phyloP scores from a whole-genome alignment of 2,888 invertebrate genomes.

The Drosophila neonasuta region DNA sequence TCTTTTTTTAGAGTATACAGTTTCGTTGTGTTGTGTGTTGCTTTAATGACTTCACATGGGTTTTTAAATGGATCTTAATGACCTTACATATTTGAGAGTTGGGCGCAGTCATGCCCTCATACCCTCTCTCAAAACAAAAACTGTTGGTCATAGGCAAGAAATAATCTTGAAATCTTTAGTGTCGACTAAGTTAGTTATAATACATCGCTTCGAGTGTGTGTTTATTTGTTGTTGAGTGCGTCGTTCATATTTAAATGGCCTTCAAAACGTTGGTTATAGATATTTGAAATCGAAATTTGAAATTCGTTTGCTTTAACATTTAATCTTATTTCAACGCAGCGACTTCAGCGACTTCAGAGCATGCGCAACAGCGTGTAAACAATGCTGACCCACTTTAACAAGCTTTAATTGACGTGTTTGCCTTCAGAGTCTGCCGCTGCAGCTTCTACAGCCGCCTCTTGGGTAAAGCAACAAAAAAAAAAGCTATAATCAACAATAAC shows the following conservation, averaged over 20 bases:
- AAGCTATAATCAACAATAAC: slow-evolving; percentile 9
- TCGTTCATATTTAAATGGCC: background rate
- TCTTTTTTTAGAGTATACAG: background rate
- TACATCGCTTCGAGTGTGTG: no score
- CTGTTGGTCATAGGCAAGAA: background rate
- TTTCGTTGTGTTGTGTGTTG: background rate
- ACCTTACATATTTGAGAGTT: background rate
- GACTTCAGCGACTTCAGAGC: slow-evolving; percentile 16
- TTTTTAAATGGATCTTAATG: background rate
- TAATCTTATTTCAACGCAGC: background rate
- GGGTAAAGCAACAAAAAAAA: background rate
- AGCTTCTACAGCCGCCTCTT: slow-evolving; percentile 16
- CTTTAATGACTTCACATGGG: background rate
- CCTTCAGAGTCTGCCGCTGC: slow-evolving; percentile 14
- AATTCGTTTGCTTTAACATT: background rate
- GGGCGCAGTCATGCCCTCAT: slow-evolving; percentile 1
- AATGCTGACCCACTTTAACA: slow-evolving; percentile 58
- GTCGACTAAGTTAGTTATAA: no score
- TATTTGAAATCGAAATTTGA: background rate
- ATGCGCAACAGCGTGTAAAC: slow-evolving; percentile 45
- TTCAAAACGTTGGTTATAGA: slow-evolving; percentile 1
- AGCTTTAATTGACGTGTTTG: slow-evolving; percentile 52
- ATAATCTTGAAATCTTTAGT: no score
- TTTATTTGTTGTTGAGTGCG: background rate
- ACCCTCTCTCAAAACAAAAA: background rate